Base-by-base conservation (phyloP, 2,113 vertebrate genomes). In the Noturus placidus region DNA sequence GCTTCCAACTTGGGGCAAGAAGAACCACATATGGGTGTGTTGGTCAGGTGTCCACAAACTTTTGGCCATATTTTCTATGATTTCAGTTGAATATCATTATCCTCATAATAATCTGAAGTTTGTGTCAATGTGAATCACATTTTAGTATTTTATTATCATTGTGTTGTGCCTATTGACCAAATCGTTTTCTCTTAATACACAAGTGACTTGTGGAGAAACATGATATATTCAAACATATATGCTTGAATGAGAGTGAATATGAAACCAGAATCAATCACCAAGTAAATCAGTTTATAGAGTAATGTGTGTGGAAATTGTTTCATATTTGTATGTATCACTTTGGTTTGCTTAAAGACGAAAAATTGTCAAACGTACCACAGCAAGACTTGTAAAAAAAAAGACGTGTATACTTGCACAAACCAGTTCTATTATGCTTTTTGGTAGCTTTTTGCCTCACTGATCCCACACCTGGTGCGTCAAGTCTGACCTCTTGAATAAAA, bases 231-330 rank as follows among this genome's bases (percentile, higher is more conserved):
- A 54, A 46, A 30, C 27, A n/a, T 14, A 19, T 5, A 56, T 61
- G 20, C 57, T 46, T 46, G 42, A 61, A 25, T 25, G 22, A 61
- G 57, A 61, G 20, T 61, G 20, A 61, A 61, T 25, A 61, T 22
- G 9, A 61, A 61, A 77, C 20, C 9, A 27, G 22, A 5, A 52
- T 54, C 20, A 15, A 79, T 27, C 46, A 46, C 20, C 14, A 79
- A 50, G 56, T 46, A 50, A 76, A 42, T 2, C 42, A 50, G 9
- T 78, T 15, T n/a, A 46, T 52, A n/a, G n/a, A 77, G 74, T 52
- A 78, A 52, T 78, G 46, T 52, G 76, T 52, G 76, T 52, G 70
- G 33, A 38, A 74, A 74, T 78, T 25, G 76, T 42, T 78, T 27
- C 25, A 78, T 78, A 27, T 25, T 67, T 14, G 42, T 78, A 27